phyloP scores from a whole-genome alignment of 1,140 invertebrate species.

The Brachionus koreanus region DNA sequence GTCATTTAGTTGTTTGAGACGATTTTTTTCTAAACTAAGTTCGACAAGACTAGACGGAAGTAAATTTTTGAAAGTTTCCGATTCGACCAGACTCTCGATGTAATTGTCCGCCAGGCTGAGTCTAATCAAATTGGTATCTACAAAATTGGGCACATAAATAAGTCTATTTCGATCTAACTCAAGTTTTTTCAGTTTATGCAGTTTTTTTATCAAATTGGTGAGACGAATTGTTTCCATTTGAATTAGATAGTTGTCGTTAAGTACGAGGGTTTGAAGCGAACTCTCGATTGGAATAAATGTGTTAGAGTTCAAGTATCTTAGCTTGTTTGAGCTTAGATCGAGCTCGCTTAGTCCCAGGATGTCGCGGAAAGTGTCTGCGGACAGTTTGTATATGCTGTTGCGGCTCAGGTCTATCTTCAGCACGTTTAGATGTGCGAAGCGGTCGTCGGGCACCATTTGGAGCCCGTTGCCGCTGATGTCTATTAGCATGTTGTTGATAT shows the following conservation, averaged over 20 bases:
- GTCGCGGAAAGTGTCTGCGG: constrained; percentile 10
- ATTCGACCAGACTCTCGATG: constrained; percentile 11
- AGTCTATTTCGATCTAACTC: neutral
- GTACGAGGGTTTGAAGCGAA: neutral
- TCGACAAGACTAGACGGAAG: constrained; percentile 1
- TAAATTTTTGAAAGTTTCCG: constrained; percentile 3
- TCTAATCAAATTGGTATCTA: neutral
- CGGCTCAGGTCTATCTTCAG: constrained; percentile 6
- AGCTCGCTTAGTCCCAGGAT: neutral
- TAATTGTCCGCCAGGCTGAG: neutral
- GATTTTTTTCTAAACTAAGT: neutral
- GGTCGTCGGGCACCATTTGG: constrained; percentile 32
- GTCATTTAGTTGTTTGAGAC: constrained; percentile 38
- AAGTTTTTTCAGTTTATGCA: neutral
- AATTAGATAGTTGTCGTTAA: constrained; percentile 12
- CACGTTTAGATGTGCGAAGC: neutral
- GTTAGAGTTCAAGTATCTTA: constrained; percentile 11
- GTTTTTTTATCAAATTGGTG: neutral
- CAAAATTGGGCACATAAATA: constrained; percentile 29
- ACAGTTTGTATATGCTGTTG: constrained; percentile 24
- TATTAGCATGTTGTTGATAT: neutral
- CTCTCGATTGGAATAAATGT: constrained; percentile 35
- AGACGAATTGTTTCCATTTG: constrained; percentile 35
- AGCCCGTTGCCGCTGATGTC: neutral
- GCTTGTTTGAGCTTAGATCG: constrained; percentile 26